Base-by-base conservation (phyloP, 2,113 vertebrate species). In the Calidris pugnax region DNA sequence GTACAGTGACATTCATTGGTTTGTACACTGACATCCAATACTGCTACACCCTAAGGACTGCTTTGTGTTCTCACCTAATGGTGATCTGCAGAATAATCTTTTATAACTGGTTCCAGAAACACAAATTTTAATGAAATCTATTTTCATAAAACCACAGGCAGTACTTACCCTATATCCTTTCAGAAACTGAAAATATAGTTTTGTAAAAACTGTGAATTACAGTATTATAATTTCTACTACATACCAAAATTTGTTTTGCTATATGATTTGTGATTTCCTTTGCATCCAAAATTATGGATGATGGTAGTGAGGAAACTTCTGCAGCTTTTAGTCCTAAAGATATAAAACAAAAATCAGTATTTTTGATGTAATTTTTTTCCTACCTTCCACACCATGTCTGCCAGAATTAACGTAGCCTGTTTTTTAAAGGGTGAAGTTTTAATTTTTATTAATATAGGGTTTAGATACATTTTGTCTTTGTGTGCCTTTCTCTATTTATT, bases 261-360 rank as follows among this genome's bases (percentile, higher is more conserved):
- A 99, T 97, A 95, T 96, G 98, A 73, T 96, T 98, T 85, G 98
- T 98, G 69, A 99, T 98, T 74, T 98, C 97, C 96, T 98, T 99
- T 57, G 99, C 99, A 92, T 99, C 99, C 95, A 99, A 76, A 85
- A 99, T 96, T 94, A 99, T 69, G 10, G 96, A 96, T 35, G 96
- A 83, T 56, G 99, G 99, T 72, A 99, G 97, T 35, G 99, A 98
- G 3, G 99, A 99, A 75, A 98, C 98, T 93, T 99, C 99, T 93
- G 99, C 99, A 93, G 99, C 99, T 98, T 98, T 99, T 96, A 99
- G 97, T 81, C 99, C 99, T 99, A 89, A 92, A 94, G 56, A 90
- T 24, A 92, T 27, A 96, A 92, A 93, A 97, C 41, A 60, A 6
- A 24, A 56, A 78, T 15, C 30, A 92, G 17, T 27, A 64, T 37